Evolutionary conservation across 1,140 invertebrate genomes (phyloP), one percentile per base, ranked within the genome.

Genomic region (Colletes latitarsis): DNA sequence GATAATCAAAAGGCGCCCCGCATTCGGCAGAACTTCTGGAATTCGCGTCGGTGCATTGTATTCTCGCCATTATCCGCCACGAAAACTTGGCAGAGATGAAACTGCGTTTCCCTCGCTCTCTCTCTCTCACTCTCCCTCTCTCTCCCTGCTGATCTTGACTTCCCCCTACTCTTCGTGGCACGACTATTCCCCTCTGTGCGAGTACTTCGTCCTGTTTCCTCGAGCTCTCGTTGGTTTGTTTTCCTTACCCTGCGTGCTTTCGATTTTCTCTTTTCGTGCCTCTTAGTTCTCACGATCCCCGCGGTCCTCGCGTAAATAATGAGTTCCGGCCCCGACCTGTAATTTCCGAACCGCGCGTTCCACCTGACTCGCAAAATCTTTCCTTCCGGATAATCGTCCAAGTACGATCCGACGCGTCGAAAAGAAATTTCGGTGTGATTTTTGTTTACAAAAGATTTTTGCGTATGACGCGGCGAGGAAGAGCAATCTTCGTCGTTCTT

Each of bases 1-100:
- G 86, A 87, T 87, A 87, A 87, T 87, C 85, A 87, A 87, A 87
- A 87, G 85, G 75, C 71, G 78, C 69, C 58, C 75, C 78, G 72
- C 74, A 82, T 87, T 87, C 75, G 78, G 62, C 73, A 53, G 74
- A 82, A 87, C 85, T 87, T 84, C 82, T 84, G 86, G 85, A 86
- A 87, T 87, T 81, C 82, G 82, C 86, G 68, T 63, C 60, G 80
- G 71, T 67, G 80, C 85, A 86, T 86, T 85, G 85, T 85, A 71
- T 77, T 63, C 63, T 67, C 77, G 84, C 84, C 70, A 85, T 85
- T 85, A 85, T 85, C 64, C 78, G 58, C 58, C 57, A 66, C 78
- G 84, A 68, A 85, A 85, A 85, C 83, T 85, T 85, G 46, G 84
- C 69, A 84, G 82, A 83, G 73, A 68, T 63, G 70, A 79, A 79